Percentiles rank a stretch among this genome's conserved stretches.
Evolutionary conservation across 1,140 invertebrate species (phyloP).

Genomic region (Drosophila setifemur): DNA sequence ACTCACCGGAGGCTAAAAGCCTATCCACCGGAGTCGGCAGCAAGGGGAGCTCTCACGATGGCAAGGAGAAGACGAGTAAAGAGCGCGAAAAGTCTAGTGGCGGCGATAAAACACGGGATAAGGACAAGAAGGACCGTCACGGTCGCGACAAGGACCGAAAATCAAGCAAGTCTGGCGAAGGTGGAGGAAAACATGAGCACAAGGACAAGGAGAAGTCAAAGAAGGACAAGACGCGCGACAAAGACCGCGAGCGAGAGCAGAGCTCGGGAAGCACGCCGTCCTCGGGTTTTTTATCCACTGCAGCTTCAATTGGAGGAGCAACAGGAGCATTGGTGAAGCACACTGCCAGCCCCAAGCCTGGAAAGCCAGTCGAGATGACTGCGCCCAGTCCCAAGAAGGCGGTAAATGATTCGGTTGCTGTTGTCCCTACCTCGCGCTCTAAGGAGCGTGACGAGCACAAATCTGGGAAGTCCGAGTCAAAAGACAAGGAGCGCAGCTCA

Average conservation of each 20-base stretch:
- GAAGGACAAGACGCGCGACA: conserved; percentile 84
- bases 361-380: conserved; percentile 52
- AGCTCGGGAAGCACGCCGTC: conserved; percentile 30
- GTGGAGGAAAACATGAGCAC: conserved; percentile 85
- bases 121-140: conserved; percentile 87
- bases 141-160: conserved; percentile 85
- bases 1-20: conserved; percentile 82
- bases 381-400: conserved; percentile 52
- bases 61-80: conserved; percentile 69
- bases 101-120: conserved; percentile 77
- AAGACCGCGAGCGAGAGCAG: conserved; percentile 86
- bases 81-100: conserved; percentile 71
- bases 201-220: conserved; percentile 87
- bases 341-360: conserved; percentile 84
- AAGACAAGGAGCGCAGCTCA: conserved; percentile 83
- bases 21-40: conserved; percentile 16
- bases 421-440: conserved; percentile 40
- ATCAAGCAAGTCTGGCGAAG: conserved; percentile 78
- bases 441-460: conserved; percentile 80
- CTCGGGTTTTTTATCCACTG: neutral
- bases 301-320: neutral
- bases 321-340: conserved; percentile 82
- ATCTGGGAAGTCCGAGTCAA: conserved; percentile 75
- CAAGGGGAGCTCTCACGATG: conserved; percentile 34
- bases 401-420: conserved; percentile 1